Percentiles rank a stretch among this genome's conserved stretches.
Evolutionary conservation across 2,113 vertebrate genomes (phyloP).

Genomic region (Pitta sordida): DNA sequence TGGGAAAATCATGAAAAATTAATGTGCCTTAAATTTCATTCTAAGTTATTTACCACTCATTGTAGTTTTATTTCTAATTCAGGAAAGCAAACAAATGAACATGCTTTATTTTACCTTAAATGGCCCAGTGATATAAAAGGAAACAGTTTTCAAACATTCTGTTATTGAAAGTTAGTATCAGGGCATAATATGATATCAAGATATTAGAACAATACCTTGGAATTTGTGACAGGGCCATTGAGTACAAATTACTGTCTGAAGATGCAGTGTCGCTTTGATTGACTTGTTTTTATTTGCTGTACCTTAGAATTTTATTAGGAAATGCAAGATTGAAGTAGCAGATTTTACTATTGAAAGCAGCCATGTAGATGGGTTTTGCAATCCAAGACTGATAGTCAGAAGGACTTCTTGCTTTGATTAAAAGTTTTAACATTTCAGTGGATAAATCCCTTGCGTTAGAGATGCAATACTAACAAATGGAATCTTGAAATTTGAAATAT

Average conservation of each 20-base stretch:
- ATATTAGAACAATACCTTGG: background rate
- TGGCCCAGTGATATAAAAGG: background rate
- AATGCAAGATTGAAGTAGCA: background rate
- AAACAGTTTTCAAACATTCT: background rate
- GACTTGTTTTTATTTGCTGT: background rate
- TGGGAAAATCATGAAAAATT: slow-evolving; percentile 32
- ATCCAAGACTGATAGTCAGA: background rate
- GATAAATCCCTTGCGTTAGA: background rate
- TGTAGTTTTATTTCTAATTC: background rate
- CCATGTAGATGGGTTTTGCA: background rate
- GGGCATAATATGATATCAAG: background rate
- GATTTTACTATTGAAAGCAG: background rate
- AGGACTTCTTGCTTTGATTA: background rate
- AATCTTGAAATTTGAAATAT: background rate
- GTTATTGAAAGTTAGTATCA: background rate
- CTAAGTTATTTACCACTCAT: background rate
- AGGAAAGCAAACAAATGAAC: background rate
- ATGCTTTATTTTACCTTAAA: background rate
- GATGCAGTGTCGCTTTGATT: background rate
- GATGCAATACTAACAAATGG: background rate
- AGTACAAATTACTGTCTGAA: background rate
- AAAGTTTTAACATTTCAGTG: background rate
- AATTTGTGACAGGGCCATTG: background rate
- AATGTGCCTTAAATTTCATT: slow-evolving; percentile 26
- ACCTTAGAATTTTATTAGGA: background rate